Conservation (phyloP, 2,113 vertebrate species). For the Nipponia nippon region DNA sequence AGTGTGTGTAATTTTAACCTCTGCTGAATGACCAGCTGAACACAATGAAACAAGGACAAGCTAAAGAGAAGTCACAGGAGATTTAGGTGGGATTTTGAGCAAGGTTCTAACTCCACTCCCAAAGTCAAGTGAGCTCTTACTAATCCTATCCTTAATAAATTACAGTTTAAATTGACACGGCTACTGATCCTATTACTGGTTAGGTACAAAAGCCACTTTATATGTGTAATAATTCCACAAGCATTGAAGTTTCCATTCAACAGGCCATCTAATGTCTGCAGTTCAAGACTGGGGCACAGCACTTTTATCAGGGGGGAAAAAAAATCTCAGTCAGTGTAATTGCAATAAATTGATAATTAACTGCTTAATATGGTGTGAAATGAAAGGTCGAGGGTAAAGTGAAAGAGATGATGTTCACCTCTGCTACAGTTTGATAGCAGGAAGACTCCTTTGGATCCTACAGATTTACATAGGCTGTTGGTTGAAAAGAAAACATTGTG, state of each 20-base stretch:
- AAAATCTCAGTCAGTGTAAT: neutral
- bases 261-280: neutral
- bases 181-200: neutral
- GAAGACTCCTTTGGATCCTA: neutral
- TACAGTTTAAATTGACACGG: neutral
- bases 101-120: neutral
- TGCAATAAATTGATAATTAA: neutral
- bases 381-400: neutral
- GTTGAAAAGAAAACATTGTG: slow-evolving; percentile 34
- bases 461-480: neutral
- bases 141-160: slow-evolving; percentile 3
- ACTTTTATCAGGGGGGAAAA: neutral
- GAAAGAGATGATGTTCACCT: neutral
- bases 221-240: neutral
- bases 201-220: neutral
- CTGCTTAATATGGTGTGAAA: neutral
- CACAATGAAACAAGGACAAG: neutral
- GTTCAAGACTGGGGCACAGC: neutral
- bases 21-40: neutral
- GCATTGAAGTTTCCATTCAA: neutral
- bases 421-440: neutral
- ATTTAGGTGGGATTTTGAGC: neutral
- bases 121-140: neutral
- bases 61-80: neutral
- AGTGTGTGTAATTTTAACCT: neutral